phyloP scores from a whole-genome alignment of 1,140 invertebrate genomes.

The Aphaenogaster floridana region DNA sequence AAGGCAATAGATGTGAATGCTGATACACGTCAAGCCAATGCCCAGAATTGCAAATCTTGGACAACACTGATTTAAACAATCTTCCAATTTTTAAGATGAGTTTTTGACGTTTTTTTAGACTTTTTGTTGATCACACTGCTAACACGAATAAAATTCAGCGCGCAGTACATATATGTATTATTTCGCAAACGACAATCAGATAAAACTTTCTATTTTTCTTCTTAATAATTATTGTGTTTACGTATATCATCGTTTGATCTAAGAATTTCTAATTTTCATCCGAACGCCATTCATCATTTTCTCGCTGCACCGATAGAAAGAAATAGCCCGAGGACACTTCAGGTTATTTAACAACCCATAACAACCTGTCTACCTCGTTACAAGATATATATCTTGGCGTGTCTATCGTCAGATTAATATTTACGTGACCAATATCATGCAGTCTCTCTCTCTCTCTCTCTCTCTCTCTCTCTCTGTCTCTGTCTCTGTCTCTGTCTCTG shows the following conservation, averaged over 20 bases:
- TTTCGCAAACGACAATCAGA: not conserved
- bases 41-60: too few species aligned
- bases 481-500: too few species aligned
- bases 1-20: too few species aligned
- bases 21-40: not conserved
- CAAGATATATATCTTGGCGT: conserved; percentile 11
- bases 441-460: not conserved
- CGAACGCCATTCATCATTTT: not conserved
- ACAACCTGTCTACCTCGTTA: not conserved
- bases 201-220: not conserved
- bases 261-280: not conserved
- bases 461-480: too few species aligned
- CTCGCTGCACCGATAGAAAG: conserved; percentile 6
- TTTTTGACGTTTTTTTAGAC: not conserved
- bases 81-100: not conserved
- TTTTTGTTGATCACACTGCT: not conserved
- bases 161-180: not conserved
- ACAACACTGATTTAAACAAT: not conserved
- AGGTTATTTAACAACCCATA: not conserved
- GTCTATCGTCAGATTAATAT: conserved; percentile 12
- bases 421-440: conserved; percentile 4
- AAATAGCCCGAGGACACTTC: not conserved
- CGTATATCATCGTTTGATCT: not conserved
- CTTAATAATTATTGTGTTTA: not conserved
- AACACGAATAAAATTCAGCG: not conserved